phyloP scores from a whole-genome alignment of 2,888 invertebrate genomes.

The Sesamia inferens region DNA sequence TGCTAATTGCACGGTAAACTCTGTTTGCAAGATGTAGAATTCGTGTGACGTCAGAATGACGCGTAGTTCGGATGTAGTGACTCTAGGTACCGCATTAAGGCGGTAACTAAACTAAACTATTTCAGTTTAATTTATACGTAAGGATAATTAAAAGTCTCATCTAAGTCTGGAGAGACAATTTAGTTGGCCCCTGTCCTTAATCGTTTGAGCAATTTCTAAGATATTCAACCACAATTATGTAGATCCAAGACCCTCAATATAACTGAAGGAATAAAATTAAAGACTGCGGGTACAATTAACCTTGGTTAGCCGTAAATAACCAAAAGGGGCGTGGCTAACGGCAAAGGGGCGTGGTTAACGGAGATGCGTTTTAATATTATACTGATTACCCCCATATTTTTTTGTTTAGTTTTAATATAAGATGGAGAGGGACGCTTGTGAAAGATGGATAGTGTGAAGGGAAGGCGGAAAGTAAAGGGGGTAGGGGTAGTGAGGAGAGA shows the following conservation, averaged over 20 bases:
- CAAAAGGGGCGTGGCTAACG: conserved; percentile 59
- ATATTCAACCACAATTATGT: conserved; percentile 52
- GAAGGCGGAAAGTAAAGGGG: too few relatives aligned
- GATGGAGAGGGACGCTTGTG: not conserved
- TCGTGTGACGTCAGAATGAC: too few relatives aligned
- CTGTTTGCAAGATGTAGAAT: too few relatives aligned
- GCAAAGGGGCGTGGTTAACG: conserved; percentile 51
- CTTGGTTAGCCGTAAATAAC: conserved; percentile 60
- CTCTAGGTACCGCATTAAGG: too few relatives aligned
- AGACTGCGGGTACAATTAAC: conserved; percentile 37
- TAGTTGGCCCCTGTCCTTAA: conserved; percentile 2
- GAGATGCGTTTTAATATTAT: conserved; percentile 56
- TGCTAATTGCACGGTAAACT: too few relatives aligned
- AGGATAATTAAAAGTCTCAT: too few relatives aligned
- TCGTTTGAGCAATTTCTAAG: conserved; percentile 35
- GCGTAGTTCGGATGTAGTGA: too few relatives aligned
- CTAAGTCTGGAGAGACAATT: not conserved
- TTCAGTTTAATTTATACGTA: too few relatives aligned
- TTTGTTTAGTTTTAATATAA: conserved; percentile 30
- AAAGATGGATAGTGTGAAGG: too few relatives aligned
- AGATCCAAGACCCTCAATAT: conserved; percentile 47
- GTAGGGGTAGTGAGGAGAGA: too few relatives aligned
- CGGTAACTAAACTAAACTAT: too few relatives aligned
- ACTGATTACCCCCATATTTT: conserved; percentile 52
- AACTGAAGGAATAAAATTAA: conserved; percentile 41